A percentile compares a stretch with the other conserved stretches of the same genome.
These are phyloP conservation scores for Catonia carolina DNA, from an alignment of 2,888 invertebrate genomes.

Conservation along the genomic window DNA sequence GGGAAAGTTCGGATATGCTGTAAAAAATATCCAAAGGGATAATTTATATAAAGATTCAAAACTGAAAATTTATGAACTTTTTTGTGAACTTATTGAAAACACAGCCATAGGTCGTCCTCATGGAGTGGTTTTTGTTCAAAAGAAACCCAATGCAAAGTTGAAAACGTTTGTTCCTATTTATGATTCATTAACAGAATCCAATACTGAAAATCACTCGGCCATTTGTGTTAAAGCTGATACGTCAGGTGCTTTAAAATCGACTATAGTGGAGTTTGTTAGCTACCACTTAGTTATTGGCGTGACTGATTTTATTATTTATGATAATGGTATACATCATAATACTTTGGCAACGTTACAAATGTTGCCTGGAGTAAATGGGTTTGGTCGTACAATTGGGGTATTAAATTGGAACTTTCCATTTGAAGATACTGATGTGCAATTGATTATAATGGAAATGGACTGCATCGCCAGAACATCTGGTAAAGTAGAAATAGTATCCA, in stretches of 20 bases:
- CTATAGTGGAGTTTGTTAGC: slow-evolving; percentile 58
- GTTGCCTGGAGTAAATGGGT: slow-evolving; percentile 40
- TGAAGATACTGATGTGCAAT: slow-evolving; percentile 43
- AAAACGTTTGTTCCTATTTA: slow-evolving; percentile 35
- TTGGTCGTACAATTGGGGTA: slow-evolving; percentile 50
- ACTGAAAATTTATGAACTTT: slow-evolving; percentile 25
- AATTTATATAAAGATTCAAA: slow-evolving; percentile 18
- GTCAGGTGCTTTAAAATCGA: slow-evolving; percentile 48
- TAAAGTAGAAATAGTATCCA: slow-evolving; percentile 43
- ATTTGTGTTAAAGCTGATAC: slow-evolving; percentile 56
- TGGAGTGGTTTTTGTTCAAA: slow-evolving; percentile 38
- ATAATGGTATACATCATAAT: slow-evolving; percentile 47
- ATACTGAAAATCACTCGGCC: slow-evolving; percentile 42
- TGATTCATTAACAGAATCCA: slow-evolving; percentile 26
- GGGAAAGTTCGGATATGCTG: slow-evolving; percentile 54
- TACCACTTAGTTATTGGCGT: slow-evolving; percentile 61
- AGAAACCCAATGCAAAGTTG: slow-evolving; percentile 28
- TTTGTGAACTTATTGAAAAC: slow-evolving; percentile 31
- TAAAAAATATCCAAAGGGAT: slow-evolving; percentile 24
- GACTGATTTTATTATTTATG: slow-evolving; percentile 59
- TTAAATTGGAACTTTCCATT: slow-evolving; percentile 62
- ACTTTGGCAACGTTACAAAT: slow-evolving; percentile 44
- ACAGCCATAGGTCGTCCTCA: slow-evolving; percentile 35
- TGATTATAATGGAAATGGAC: slow-evolving; percentile 55
- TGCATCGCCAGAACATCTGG: slow-evolving; percentile 57